A percentile compares a stretch with the other conserved stretches of the same genome.
Conservation (phyloP, 2,797 vertebrate genomes). For the Phoebastria nigripes region DNA sequence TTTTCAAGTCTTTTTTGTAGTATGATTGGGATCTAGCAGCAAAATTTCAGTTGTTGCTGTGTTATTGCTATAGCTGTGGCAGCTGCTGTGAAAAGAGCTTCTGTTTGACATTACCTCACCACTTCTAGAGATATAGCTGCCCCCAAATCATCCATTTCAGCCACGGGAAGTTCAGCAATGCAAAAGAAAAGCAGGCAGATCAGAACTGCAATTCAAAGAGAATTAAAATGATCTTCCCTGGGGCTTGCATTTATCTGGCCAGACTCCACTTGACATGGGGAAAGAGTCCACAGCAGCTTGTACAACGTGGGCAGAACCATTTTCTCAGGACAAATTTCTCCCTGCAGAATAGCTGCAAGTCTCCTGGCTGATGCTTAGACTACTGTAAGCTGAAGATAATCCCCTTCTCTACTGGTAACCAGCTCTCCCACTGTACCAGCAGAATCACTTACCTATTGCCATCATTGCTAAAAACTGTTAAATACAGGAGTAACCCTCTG, state of each 20-base stretch:
- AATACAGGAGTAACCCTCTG: not conserved
- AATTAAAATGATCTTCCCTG: not conserved
- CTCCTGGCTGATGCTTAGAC: not conserved
- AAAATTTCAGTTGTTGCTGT: not conserved
- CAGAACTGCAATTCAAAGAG: not conserved
- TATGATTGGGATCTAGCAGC: not conserved
- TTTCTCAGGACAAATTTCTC: not conserved
- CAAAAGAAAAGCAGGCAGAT: not conserved
- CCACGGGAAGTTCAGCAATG: not conserved
- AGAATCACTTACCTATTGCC: not conserved
- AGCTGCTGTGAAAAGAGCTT: not conserved
- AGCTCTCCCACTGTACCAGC: not conserved
- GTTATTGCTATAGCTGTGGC: not conserved
- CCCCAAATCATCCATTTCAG: not conserved
- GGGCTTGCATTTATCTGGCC: fast-evolving
- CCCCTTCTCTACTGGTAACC: not conserved
- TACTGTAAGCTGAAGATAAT: not conserved
- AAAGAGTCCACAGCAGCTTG: not conserved
- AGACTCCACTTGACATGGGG: not conserved
- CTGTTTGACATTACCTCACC: not conserved
- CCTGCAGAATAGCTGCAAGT: not conserved
- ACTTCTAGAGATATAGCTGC: not conserved
- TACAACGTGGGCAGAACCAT: not conserved
- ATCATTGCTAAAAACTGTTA: not conserved
- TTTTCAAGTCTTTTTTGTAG: not conserved